Evolutionary conservation across 2,113 vertebrate genomes (phyloP).

Genomic region (Marmota flaviventris): DNA sequence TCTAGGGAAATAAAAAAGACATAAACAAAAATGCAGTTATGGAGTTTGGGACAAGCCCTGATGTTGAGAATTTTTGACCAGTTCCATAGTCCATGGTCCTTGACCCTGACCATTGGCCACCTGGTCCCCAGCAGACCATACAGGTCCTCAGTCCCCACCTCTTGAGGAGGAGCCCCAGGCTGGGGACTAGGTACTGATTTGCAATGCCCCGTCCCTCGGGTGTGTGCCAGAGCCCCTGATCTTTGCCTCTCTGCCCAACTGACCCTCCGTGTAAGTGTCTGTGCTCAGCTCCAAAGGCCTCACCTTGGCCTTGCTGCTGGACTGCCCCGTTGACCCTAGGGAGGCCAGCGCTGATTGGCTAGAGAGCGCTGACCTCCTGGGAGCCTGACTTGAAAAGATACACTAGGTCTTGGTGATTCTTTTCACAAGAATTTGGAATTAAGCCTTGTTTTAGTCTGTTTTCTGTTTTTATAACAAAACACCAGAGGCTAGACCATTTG

Average conservation of each 20-base stretch:
- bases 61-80: not conserved
- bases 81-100: not conserved
- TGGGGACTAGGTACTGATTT: not conserved
- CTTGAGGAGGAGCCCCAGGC: not conserved
- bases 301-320: not conserved
- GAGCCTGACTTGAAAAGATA: not conserved
- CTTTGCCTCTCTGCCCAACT: not conserved
- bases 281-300: not conserved
- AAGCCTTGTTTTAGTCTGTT: not conserved
- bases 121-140: no score
- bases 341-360: not conserved
- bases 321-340: not conserved
- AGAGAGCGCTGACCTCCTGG: not conserved
- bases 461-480: not conserved
- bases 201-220: no score
- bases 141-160: not conserved
- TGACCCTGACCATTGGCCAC: fast-evolving
- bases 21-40: not conserved
- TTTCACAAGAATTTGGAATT: not conserved
- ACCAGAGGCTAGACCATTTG: not conserved
- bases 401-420: not conserved
- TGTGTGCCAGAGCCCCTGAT: not conserved
- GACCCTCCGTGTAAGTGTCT: not conserved
- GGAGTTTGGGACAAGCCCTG: not conserved
- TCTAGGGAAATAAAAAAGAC: not conserved